phyloP scores from a whole-genome alignment of 2,888 invertebrate species.

The Xanthorhoe spadicearia region DNA sequence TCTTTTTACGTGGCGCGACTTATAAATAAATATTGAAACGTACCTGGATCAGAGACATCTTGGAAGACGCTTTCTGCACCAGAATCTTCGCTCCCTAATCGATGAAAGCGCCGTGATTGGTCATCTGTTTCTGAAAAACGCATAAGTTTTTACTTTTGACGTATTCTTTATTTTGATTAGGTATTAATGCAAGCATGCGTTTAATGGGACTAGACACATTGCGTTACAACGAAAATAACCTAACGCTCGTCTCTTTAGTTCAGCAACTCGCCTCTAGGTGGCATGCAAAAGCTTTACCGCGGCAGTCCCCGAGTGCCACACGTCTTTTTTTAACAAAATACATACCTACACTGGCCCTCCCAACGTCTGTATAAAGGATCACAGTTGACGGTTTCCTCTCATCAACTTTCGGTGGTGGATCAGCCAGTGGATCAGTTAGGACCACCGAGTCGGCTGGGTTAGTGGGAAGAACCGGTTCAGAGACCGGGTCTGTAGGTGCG shows the following conservation, averaged over 20 bases:
- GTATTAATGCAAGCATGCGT: too few relatives aligned
- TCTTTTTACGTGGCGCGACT: too few relatives aligned
- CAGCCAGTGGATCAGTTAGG: neutral
- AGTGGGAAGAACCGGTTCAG: neutral
- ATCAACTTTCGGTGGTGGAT: neutral
- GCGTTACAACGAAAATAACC: too few relatives aligned
- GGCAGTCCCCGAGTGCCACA: too few relatives aligned
- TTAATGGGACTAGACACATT: too few relatives aligned
- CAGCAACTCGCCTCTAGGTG: too few relatives aligned
- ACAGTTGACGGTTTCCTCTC: slow-evolving; percentile 1
- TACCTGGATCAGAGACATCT: slow-evolving; percentile 36
- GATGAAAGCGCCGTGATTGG: slow-evolving; percentile 8
- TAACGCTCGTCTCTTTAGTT: too few relatives aligned
- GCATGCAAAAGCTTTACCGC: too few relatives aligned
- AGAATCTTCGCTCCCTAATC: slow-evolving; percentile 13
- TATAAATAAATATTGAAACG: neutral
- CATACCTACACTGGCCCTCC: slow-evolving; percentile 7
- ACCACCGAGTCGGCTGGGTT: neutral
- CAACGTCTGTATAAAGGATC: neutral
- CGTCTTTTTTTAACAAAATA: too few relatives aligned
- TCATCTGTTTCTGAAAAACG: slow-evolving; percentile 7
- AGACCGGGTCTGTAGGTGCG: neutral
- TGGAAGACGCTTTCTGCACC: slow-evolving; percentile 20
- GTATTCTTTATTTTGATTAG: neutral
- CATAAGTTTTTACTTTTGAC: neutral